These are phyloP conservation scores for Micropoecilia bifurca DNA, from an alignment of 2,797 vertebrate species.

Conservation along the genomic window DNA sequence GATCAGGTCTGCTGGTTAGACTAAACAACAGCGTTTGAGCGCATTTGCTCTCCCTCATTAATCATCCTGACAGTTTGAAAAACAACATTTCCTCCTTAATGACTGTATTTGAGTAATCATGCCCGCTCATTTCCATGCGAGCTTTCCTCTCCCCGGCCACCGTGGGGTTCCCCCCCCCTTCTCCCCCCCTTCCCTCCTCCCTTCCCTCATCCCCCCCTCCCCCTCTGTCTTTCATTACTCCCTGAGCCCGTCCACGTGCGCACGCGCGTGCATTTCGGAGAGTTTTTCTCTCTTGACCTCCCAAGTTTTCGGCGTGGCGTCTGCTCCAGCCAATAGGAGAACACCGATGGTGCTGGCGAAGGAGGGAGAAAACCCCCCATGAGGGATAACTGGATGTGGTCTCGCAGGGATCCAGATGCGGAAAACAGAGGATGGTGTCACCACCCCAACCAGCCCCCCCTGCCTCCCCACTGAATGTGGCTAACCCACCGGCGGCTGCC, in stretches of 20 bases:
- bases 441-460: conserved; percentile 23
- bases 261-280: conserved; percentile 57
- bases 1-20: conserved; percentile 94
- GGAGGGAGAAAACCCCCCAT: conserved; percentile 63
- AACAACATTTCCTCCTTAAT: conserved; percentile 98
- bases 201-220: conserved; percentile 6
- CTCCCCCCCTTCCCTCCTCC: conserved; percentile 9
- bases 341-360: conserved; percentile 45
- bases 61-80: conserved; percentile 98
- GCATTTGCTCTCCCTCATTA: conserved; percentile 92
- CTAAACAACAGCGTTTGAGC: conserved; percentile 95
- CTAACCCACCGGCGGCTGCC: conserved; percentile 70
- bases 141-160: conserved; percentile 53
- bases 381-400: conserved; percentile 69
- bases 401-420: conserved; percentile 60
- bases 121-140: conserved; percentile 78
- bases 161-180: neutral
- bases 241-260: conserved; percentile 42
- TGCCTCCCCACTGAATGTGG: conserved; percentile 44
- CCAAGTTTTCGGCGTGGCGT: conserved; percentile 66
- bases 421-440: conserved; percentile 62
- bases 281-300: conserved; percentile 60
- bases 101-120: conserved; percentile 97
- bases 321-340: conserved; percentile 67
- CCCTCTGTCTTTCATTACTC: conserved; percentile 18